Base-by-base conservation (phyloP, 1,140 invertebrate genomes). In the Orussus abietinus region DNA sequence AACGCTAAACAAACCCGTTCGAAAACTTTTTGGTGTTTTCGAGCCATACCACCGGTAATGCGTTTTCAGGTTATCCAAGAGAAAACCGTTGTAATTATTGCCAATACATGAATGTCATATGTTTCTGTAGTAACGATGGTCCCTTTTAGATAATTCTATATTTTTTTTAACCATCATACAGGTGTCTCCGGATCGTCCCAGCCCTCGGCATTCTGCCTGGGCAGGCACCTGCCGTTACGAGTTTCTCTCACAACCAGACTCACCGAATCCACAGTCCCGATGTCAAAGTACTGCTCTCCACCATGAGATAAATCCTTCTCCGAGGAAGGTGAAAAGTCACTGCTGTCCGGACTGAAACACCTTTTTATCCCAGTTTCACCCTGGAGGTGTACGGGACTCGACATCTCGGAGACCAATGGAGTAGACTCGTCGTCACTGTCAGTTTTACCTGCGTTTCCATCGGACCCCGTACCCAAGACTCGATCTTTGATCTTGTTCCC, bases 361-460 rank as follows among this genome's bases (percentile, higher is more conserved):
- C 59, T 44, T 13, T 34, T 50, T 18, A 53, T 51, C 13, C 55
- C 45, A 11, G 42, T 56, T 10, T 62, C 58, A 7, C 22, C 20
- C 39, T 57, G 57, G 0, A 61, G 60, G 21, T 65, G 59, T 1
- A 56, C 42, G 2, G 74, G 72, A 0, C 72, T 72, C 1, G 71
- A 68, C 6, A 74, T 17, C 38, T 75, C 66, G 0, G 75, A 77
- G 5, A 82, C 78, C 4, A 82, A 65, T 14, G 80, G 81, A 7
- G 79, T 81, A 1, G 78, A 80, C 53, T 83, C 81, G 49, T 81
- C 80, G 49, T 81, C 80, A 55, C 74, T 77, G n/a, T 66, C 63
- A 2, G 45, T 62, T 49, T 25, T 53, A 45, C 9, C 69, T 64
- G 19, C 64, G 62, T 12, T 64, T 62, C 13, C 58, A 45, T 44